Base-by-base conservation (phyloP, 2,888 invertebrate genomes). In the Phyllotreta striolata region DNA sequence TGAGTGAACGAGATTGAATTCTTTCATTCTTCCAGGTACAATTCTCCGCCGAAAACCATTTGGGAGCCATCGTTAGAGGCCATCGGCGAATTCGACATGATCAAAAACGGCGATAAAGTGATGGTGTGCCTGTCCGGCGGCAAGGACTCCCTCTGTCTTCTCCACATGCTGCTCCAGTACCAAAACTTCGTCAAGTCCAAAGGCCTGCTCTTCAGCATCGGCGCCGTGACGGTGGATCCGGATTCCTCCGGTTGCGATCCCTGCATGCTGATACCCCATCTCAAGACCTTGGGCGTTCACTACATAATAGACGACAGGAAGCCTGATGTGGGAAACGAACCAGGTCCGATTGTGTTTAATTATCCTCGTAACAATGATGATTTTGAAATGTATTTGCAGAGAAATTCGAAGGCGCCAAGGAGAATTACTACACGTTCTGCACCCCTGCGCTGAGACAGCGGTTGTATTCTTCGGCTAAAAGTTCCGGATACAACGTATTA, bases 1-100 rank as follows among this genome's bases (percentile, higher is more conserved):
- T n/a, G n/a, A n/a, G n/a, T n/a, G n/a, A n/a, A n/a, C n/a, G n/a
- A n/a, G n/a, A n/a, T n/a, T n/a, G n/a, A n/a, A n/a, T n/a, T n/a
- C n/a, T n/a, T n/a, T n/a, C n/a, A n/a, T n/a, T 55, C 14, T 52
- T 55, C 5, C 35, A 60, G 60, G 10, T 93, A 92, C 92, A 88
- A 90, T 67, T 87, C 88, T 69, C 90, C 93, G 0, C 89, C 93
- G 0, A 92, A 92, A 74, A 85, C 86, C 47, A 88, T 95, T 44
- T 93, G 94, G 90, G 92, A 92, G 74, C 89, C 91, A 8, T 86
- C 90, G 7, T 85, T 93, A 7, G 91, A 92, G 89, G 94, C 93
- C 0, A 84, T 95, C 54, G 88, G 89, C 66, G 92, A 93, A 76
- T 93, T 88, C 81, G 86, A 88, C 67, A 95, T 95, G 95, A 87